Conservation (phyloP, 2,888 invertebrate species). For the Drosophila cyrtoloma region DNA sequence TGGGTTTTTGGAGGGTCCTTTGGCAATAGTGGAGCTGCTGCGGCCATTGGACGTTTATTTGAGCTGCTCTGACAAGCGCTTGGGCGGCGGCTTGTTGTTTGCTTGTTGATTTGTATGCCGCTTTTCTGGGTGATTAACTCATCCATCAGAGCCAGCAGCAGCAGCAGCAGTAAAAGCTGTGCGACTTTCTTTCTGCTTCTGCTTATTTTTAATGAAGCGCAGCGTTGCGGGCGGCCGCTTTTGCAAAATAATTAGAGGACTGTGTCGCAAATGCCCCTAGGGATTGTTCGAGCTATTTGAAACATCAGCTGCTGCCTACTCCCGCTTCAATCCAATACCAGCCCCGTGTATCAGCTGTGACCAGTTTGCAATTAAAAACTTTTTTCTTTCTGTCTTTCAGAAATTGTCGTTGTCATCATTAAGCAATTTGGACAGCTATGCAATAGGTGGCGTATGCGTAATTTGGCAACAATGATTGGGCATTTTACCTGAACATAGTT, state of each 20-base stretch:
- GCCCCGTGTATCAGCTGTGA: neutral
- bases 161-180: conserved; percentile 17
- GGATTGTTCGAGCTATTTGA: conserved; percentile 10
- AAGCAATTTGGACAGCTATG: conserved; percentile 44
- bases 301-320: neutral
- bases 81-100: conserved; percentile 38
- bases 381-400: conserved; percentile 4
- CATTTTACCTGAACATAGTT: conserved; percentile 17
- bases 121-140: conserved; percentile 81
- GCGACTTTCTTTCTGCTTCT: conserved; percentile 9
- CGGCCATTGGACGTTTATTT: conserved; percentile 32
- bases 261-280: conserved; percentile 31
- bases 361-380: conserved; percentile 61
- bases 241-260: conserved; percentile 60
- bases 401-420: conserved; percentile 52
- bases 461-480: conserved; percentile 56
- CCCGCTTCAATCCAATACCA: neutral
- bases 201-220: conserved; percentile 66
- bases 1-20: conserved; percentile 33
- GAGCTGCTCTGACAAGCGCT: conserved; percentile 68
- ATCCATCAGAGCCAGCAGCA: conserved; percentile 58
- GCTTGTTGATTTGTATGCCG: conserved; percentile 74
- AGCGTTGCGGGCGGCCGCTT: conserved; percentile 56
- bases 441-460: conserved; percentile 54
- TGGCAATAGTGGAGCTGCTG: neutral